Base-by-base conservation (phyloP, 1,140 invertebrate species). In the Caerostris darwini region DNA sequence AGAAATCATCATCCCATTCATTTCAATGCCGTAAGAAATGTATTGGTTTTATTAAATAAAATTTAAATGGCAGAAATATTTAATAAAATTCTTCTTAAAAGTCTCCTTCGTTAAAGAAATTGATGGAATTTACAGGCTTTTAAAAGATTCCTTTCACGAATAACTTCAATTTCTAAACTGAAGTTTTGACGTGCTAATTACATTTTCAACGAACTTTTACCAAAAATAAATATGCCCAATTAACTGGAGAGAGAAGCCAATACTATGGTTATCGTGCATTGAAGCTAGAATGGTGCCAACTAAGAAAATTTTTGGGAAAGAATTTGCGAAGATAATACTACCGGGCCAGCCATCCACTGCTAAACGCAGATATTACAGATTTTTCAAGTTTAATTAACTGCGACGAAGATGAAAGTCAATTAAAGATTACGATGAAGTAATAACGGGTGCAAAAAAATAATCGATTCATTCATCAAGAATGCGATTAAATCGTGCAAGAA, bases 321-420 rank as follows among this genome's bases (percentile, higher is more conserved):
- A 34, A 34, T 34, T 34, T 34, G 0, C 34, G 34, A 34, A 50
- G 71, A 34, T 77, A 50, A 50, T 8, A 12, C 71, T 50, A 34
- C 69, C 34, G 50, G 53, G 34, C 34, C 53, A 77, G 12, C 71
- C 14, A 14, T 64, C 17, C 61, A 50, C 34, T 34, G 71, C 34
- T 77, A 34, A 77, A 77, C 10, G 7, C 34, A 50, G 34, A 77
- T 77, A 77, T 77, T 77, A 50, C 71, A 77, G 71, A 77, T 77
- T 77, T 77, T 77, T 77, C 71, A 12, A 77, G 34, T 50, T 77
- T 77, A 77, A 77, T 77, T 77, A 77, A 77, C 71, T 77, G 71
- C 34, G n/a, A 14, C 14, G 17, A n/a, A n/a, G 61, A 12, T 3
- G n/a, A 67, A 77, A 77, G 71, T 77, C 71, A 77, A 77, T 77